phyloP scores from a whole-genome alignment of 2,113 vertebrate genomes.

The Murina feae region DNA sequence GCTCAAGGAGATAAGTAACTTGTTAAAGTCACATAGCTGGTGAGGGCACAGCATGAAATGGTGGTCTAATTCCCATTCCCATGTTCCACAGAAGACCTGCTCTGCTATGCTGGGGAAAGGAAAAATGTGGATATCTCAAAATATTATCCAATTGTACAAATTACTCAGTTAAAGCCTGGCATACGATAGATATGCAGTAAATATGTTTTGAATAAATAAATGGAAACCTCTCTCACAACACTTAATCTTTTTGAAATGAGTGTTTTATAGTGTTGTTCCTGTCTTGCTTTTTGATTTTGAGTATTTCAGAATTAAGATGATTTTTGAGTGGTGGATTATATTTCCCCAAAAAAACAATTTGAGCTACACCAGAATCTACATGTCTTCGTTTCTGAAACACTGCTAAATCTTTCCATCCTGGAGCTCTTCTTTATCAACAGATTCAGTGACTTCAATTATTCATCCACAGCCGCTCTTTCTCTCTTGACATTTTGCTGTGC shows the following conservation, averaged over 20 bases:
- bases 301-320: not conserved
- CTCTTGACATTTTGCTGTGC: not conserved
- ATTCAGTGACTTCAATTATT: not conserved
- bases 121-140: not conserved
- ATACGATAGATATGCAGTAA: not conserved
- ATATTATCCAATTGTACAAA: not conserved
- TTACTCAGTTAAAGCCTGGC: not conserved
- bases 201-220: not conserved
- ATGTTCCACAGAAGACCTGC: not conserved
- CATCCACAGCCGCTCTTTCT: not conserved
- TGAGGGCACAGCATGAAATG: not conserved
- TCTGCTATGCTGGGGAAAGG: not conserved
- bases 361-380: not conserved
- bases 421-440: not conserved
- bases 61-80: too few species aligned
- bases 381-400: not conserved
- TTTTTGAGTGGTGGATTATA: not conserved
- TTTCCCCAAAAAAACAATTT: not conserved
- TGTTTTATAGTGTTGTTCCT: constrained; percentile 13
- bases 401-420: not conserved
- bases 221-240: not conserved
- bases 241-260: not conserved
- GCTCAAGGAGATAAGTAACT: not conserved
- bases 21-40: not conserved
- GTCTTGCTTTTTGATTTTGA: not conserved